Conservation (phyloP, 2,113 vertebrate species). For the Ancistrus triradiatus region DNA sequence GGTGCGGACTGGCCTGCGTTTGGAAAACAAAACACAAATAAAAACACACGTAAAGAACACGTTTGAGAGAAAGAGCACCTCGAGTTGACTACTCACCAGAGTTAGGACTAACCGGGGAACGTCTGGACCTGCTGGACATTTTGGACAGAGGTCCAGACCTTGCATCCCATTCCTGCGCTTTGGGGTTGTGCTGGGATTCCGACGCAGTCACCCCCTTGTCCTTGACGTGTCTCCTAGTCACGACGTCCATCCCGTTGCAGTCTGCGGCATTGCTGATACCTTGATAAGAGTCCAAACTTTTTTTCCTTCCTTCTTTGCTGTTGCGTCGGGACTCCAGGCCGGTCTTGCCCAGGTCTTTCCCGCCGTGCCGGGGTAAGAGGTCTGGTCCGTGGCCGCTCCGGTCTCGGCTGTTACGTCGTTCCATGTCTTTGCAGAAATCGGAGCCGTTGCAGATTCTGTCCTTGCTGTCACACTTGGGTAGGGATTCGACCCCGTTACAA, state of each 20-base stretch:
- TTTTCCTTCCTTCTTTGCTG: conserved; percentile 42
- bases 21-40: conserved; percentile 81
- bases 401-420: conserved; percentile 65
- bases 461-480: conserved; percentile 59
- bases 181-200: conserved; percentile 83
- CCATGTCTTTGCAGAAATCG: conserved; percentile 56
- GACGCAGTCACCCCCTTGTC: conserved; percentile 72
- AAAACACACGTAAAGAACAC: conserved; percentile 16
- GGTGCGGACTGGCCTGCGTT: conserved; percentile 85
- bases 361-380: conserved; percentile 55
- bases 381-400: conserved; percentile 32
- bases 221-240: conserved; percentile 50
- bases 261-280: conserved; percentile 29
- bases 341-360: conserved; percentile 59
- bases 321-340: conserved; percentile 61
- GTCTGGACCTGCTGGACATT: conserved; percentile 78
- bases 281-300: conserved; percentile 20
- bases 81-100: conserved; percentile 68
- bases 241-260: conserved; percentile 54
- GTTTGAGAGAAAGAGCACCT: no score
- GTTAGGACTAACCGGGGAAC: conserved; percentile 82
- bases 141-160: conserved; percentile 73
- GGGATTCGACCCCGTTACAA: conserved; percentile 48
- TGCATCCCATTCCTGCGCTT: conserved; percentile 89
- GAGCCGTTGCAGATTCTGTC: conserved; percentile 52